A percentile compares a stretch with the other conserved stretches of the same genome.
These are phyloP conservation scores for Deilephila elpenor DNA, from an alignment of 2,888 invertebrate species.

Conservation along the genomic window DNA sequence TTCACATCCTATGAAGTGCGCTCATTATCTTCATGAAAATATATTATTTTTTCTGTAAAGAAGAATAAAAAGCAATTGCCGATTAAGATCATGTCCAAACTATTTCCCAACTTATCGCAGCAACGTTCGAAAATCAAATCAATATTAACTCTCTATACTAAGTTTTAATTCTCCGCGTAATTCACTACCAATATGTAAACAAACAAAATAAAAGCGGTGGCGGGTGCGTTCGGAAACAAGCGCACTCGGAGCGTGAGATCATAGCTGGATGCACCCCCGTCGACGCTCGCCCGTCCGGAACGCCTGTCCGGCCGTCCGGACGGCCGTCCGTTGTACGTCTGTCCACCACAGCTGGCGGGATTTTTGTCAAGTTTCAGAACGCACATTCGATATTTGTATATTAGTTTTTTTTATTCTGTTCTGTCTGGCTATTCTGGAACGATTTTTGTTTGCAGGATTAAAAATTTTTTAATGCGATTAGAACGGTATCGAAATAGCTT, in stretches of 20 bases:
- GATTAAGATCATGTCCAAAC: no score
- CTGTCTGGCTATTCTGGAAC: not conserved
- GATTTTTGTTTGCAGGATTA: no score
- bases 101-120: no score
- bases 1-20: no score
- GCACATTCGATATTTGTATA: slow-evolving; percentile 30
- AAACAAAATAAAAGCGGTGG: slow-evolving; percentile 14
- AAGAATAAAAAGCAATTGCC: no score
- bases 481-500: no score
- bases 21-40: no score
- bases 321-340: slow-evolving; percentile 22
- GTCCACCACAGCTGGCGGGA: slow-evolving; percentile 29
- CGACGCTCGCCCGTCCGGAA: slow-evolving; percentile 34
- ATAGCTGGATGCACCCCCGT: slow-evolving; percentile 32
- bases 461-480: no score
- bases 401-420: slow-evolving; percentile 17
- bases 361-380: slow-evolving; percentile 27
- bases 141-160: no score
- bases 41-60: no score
- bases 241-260: slow-evolving; percentile 30
- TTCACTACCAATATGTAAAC: slow-evolving; percentile 2
- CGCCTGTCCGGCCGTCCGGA: slow-evolving; percentile 30
- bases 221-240: slow-evolving; percentile 33
- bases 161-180: not conserved
- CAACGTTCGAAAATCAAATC: not conserved